phyloP scores from a whole-genome alignment of 2,797 vertebrate species.

The Sebastiscus tertius region DNA sequence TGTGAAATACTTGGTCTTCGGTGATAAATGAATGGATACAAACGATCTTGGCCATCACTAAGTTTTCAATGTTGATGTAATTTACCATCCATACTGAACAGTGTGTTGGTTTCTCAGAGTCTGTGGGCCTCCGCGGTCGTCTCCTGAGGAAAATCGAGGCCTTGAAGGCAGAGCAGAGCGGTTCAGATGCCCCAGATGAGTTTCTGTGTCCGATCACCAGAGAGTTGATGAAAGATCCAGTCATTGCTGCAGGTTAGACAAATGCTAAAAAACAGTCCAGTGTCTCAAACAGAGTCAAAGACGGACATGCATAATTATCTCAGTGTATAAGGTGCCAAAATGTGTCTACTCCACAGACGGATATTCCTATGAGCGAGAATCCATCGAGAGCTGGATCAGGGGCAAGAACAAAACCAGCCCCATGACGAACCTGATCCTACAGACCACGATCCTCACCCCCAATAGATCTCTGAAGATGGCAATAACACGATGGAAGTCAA shows the following conservation, averaged over 20 bases:
- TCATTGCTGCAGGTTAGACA: slow-evolving; percentile 89
- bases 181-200: slow-evolving; percentile 84
- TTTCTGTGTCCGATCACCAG: slow-evolving; percentile 91
- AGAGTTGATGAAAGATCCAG: slow-evolving; percentile 90
- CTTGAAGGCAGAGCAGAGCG: slow-evolving; percentile 75
- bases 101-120: slow-evolving; percentile 77
- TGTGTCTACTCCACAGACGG: slow-evolving; percentile 82
- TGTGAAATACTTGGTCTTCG: not conserved
- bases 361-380: slow-evolving; percentile 90
- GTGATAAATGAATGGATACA: not conserved
- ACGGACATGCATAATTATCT: not conserved
- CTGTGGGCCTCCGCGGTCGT: slow-evolving; percentile 85
- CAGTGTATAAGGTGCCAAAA: not conserved
- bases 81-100: not conserved
- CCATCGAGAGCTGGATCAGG: slow-evolving; percentile 89
- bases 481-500: slow-evolving; percentile 83
- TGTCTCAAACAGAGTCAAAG: not conserved
- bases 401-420: slow-evolving; percentile 87
- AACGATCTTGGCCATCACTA: not conserved
- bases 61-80: not conserved
- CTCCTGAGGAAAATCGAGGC: slow-evolving; percentile 85
- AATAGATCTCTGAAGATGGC: slow-evolving; percentile 91
- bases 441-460: slow-evolving; percentile 83
- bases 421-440: slow-evolving; percentile 90
- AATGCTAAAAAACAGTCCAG: not conserved